These are phyloP conservation scores for Fissipunctia ypsillon DNA, from an alignment of 2,888 invertebrate species.

Conservation along the genomic window DNA sequence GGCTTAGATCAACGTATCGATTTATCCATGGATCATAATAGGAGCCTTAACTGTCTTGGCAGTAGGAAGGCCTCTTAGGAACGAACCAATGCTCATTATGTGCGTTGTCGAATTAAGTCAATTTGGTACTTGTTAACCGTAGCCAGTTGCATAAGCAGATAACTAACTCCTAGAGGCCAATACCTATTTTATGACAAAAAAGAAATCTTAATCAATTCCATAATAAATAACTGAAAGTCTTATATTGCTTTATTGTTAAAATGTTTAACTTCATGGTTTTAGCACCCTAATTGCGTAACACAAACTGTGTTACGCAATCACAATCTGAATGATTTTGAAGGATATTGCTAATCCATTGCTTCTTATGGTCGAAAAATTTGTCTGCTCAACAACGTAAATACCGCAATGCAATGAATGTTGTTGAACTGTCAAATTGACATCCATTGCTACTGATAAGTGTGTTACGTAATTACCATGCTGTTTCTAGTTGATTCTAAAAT, in stretches of 20 bases:
- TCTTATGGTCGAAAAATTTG: no score
- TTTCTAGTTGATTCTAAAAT: slow-evolving; percentile 20
- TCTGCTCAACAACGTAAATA: no score
- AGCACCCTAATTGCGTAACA: no score
- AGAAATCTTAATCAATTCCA: neutral
- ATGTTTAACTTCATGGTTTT: neutral
- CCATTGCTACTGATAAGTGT: no score
- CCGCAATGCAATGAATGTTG: no score
- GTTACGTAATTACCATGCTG: no score
- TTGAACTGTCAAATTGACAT: no score
- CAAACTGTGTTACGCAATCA: no score
- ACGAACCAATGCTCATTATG: neutral
- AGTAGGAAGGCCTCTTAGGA: neutral
- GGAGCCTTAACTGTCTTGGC: no score
- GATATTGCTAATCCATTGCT: no score
- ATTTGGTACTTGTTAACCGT: neutral
- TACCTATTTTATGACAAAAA: neutral
- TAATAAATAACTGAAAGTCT: neutral
- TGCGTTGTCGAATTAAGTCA: neutral
- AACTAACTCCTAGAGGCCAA: neutral
- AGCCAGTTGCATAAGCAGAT: neutral
- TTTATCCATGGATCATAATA: neutral
- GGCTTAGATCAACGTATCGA: neutral
- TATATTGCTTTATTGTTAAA: neutral
- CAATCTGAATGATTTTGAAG: no score